Conservation (phyloP, 2,113 vertebrate genomes). For the Zosterops hypoxanthus region DNA sequence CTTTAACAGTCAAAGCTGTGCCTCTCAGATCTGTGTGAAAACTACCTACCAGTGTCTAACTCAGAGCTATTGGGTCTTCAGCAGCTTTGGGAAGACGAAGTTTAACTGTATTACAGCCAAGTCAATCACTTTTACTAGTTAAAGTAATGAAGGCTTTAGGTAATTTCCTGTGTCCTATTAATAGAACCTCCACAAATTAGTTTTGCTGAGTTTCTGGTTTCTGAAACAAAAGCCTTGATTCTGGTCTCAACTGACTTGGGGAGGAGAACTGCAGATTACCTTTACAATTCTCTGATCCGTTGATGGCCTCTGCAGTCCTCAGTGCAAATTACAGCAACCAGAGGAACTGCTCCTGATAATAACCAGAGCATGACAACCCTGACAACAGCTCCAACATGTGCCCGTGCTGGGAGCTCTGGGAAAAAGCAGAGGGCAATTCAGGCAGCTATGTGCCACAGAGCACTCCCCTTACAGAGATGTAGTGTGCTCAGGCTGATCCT, state of each 20-base stretch:
- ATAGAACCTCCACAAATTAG: not conserved
- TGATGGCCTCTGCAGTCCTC: not conserved
- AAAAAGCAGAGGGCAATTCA: not conserved
- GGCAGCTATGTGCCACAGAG: not conserved
- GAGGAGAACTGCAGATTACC: not conserved
- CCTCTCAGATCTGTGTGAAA: not conserved
- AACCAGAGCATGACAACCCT: slow-evolving; percentile 23
- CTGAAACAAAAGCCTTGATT: slow-evolving; percentile 22
- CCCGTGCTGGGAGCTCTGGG: not conserved
- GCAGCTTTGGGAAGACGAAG: not conserved
- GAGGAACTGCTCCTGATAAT: slow-evolving; percentile 16
- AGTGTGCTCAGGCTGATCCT: not conserved
- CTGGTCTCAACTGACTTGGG: not conserved
- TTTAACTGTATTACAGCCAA: not conserved
- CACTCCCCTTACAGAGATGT: not conserved
- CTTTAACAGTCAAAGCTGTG: not conserved
- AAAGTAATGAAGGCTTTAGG: not conserved
- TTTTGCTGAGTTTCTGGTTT: slow-evolving; percentile 24
- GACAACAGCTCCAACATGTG: not conserved
- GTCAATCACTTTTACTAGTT: not conserved
- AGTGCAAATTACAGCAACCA: not conserved
- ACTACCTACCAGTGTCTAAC: not conserved
- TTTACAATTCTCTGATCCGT: not conserved
- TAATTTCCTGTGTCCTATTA: slow-evolving; percentile 13
- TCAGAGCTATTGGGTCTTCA: not conserved